Conservation (phyloP, 2,888 invertebrate genomes). For the Dryococelus australis region DNA sequence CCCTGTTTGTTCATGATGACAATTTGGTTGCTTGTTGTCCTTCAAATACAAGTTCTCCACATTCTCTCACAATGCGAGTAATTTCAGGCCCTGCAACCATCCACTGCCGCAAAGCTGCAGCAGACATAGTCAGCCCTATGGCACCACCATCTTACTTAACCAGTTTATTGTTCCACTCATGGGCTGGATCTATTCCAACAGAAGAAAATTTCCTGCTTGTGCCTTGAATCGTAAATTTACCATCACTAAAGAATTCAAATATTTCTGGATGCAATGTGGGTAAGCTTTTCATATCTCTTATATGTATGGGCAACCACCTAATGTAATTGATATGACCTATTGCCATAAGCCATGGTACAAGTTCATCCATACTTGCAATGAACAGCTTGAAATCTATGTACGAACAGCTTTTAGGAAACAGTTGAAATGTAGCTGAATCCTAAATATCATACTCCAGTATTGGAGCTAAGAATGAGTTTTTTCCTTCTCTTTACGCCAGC, state of each 20-base stretch:
- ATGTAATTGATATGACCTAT: background rate
- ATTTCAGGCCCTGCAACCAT: conserved; percentile 34
- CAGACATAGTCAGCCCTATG: background rate
- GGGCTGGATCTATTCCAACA: conserved; percentile 36
- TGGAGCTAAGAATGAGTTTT: too few species aligned
- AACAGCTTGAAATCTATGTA: too few species aligned
- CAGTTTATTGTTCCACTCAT: conserved; percentile 32
- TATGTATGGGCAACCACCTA: background rate
- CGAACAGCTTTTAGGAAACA: too few species aligned
- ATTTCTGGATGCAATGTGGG: background rate
- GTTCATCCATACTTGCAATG: too few species aligned
- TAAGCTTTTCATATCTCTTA: background rate
- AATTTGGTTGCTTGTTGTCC: background rate
- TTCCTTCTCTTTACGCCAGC: too few species aligned
- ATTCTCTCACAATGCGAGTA: conserved; percentile 31
- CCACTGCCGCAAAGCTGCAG: conserved; percentile 30
- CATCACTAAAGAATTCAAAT: background rate
- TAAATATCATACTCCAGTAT: too few species aligned
- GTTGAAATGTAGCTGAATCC: too few species aligned
- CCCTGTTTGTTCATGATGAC: conserved; percentile 1
- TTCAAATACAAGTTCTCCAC: background rate
- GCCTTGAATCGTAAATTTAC: conserved; percentile 23
- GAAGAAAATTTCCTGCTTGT: conserved; percentile 30
- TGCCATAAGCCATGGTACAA: background rate
- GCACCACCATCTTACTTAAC: conserved; percentile 37